Base-by-base conservation (phyloP, 2,797 vertebrate species). In the Esox masquinongy region DNA sequence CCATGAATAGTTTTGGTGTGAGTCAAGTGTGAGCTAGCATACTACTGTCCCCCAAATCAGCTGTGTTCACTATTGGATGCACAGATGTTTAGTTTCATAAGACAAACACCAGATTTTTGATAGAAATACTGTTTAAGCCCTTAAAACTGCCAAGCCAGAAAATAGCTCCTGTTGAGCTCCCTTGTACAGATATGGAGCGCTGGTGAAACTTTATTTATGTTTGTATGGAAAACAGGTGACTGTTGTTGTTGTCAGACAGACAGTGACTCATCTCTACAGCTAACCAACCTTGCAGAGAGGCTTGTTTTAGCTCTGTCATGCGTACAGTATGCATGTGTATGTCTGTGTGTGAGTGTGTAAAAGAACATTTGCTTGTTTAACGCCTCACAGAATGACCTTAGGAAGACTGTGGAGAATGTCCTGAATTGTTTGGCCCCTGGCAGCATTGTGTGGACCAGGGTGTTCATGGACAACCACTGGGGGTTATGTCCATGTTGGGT, bases 401-500 rank as follows among this genome's bases (percentile, higher is more conserved):
- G 51, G 29, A 17, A 56, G 51, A 9, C 19, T 36, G 59, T 34
- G 39, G 16, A 66, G 63, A 50, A 66, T 67, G 66, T 68, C 53
- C 74, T 53, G 29, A n/a, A 67, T 67, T 24, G 71, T n/a, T 61
- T 61, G 53, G 34, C 71, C 3, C 64, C 51, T 31, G 34, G n/a
- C 64, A 24, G 2, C 56, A 43, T 9, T 8, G 2, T 59, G 70
- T 50, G 43, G 29, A 6, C 8, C 50, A 22, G 64, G 26, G 22
- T 26, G 72, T 56, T 16, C 56, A 19, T 56, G 59, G 39, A 24
- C 34, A 3, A 15, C 34, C 22, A 24, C 59, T 29, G 56, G 61
- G 56, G 68, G 19, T 29, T 36, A 50, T 88, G 82, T 53, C 85
- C 86, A 84, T 88, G 82, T 88, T 86, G 75, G 86, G 86, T 70